These are phyloP conservation scores for Reticulitermes speratus DNA, from an alignment of 1,140 invertebrate species.

Conservation along the genomic window DNA sequence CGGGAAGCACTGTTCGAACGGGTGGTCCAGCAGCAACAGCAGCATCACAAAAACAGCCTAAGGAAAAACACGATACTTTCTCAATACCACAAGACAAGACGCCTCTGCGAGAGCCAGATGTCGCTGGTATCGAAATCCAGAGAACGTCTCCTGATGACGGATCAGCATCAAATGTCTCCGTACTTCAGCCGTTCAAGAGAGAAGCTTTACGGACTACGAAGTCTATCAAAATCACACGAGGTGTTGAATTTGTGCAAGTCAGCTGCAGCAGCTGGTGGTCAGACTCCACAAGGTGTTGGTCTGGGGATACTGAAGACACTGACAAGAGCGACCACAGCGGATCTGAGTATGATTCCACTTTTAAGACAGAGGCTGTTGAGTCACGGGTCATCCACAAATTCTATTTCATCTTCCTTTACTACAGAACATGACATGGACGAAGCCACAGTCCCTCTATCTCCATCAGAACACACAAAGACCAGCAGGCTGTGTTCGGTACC, in stretches of 20 bases:
- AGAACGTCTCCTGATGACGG: slow-evolving; percentile 46
- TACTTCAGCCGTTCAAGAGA: slow-evolving; percentile 50
- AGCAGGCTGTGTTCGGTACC: not conserved
- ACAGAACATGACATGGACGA: not conserved
- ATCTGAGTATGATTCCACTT: slow-evolving; percentile 26
- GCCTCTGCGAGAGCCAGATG: slow-evolving; percentile 55
- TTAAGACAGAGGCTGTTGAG: slow-evolving; percentile 22
- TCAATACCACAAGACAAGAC: slow-evolving; percentile 43
- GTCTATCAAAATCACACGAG: slow-evolving; percentile 57
- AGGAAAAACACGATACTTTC: slow-evolving; percentile 51
- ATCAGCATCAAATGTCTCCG: slow-evolving; percentile 37
- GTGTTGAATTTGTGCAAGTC: slow-evolving; percentile 52
- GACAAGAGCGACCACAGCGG: slow-evolving; percentile 33
- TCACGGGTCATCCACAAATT: slow-evolving; percentile 27
- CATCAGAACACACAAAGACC: not conserved
- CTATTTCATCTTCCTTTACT: not conserved
- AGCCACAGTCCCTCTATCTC: not conserved
- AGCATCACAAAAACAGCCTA: slow-evolving; percentile 42
- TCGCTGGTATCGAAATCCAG: slow-evolving; percentile 52
- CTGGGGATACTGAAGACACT: slow-evolving; percentile 32
- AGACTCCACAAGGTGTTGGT: not conserved
- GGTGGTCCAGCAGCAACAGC: slow-evolving; percentile 50
- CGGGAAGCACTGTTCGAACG: slow-evolving; percentile 57
- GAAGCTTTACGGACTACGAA: slow-evolving; percentile 54
- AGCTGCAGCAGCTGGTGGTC: slow-evolving; percentile 38